Conservation (phyloP, 2,888 invertebrate genomes). For the Caenorhabditis sulstoni region DNA sequence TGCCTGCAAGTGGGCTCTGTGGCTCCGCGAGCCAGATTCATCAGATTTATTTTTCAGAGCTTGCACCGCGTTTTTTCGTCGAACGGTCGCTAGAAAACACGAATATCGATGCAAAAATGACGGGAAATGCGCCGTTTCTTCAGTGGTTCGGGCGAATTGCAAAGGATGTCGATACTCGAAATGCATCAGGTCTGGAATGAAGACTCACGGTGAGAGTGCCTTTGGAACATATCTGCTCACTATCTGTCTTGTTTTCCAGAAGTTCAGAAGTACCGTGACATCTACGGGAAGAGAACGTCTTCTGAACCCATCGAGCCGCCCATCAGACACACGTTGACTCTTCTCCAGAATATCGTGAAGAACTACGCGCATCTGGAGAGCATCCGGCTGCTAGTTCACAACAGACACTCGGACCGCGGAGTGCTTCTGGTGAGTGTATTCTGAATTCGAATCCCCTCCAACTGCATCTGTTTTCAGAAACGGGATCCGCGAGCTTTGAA, state of each 20-base stretch:
- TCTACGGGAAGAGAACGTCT: conserved; percentile 46
- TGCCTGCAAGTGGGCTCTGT: conserved; percentile 42
- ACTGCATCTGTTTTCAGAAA: conserved; percentile 25
- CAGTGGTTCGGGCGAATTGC: conserved; percentile 73
- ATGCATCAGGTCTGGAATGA: conserved; percentile 74
- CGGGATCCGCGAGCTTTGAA: conserved; percentile 43
- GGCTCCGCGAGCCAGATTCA: neutral
- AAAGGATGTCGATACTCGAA: conserved; percentile 73
- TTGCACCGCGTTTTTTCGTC: conserved; percentile 77
- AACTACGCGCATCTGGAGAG: conserved; percentile 39
- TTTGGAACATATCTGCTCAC: too few relatives aligned
- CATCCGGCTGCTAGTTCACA: conserved; percentile 26
- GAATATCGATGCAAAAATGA: conserved; percentile 68
- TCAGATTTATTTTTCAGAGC: conserved; percentile 55
- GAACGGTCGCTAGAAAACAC: conserved; percentile 74
- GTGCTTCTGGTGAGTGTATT: too few relatives aligned
- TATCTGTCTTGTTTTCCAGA: conserved; percentile 12
- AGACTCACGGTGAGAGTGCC: too few relatives aligned
- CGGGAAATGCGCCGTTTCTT: conserved; percentile 67
- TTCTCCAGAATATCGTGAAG: conserved; percentile 9
- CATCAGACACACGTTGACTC: conserved; percentile 11
- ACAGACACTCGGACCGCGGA: too few relatives aligned
- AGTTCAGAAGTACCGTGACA: conserved; percentile 61
- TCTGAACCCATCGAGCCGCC: neutral
- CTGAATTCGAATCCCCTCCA: too few relatives aligned